phyloP scores from a whole-genome alignment of 1,140 invertebrate species.

The Drosophila truncata region DNA sequence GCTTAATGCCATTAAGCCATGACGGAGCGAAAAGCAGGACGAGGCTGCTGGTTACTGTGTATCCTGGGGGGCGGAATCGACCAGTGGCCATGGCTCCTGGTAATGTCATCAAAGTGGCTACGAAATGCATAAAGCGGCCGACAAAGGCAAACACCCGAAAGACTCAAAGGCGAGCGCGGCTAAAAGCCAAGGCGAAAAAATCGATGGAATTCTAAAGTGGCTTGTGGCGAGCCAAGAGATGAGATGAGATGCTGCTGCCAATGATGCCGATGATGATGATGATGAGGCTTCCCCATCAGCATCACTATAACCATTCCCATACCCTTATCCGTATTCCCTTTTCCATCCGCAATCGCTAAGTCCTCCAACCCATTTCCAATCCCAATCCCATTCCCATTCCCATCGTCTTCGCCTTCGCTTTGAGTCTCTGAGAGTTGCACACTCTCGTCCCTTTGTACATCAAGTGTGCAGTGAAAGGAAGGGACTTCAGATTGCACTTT shows the following conservation, averaged over 20 bases:
- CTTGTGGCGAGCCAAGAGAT: constrained; percentile 44
- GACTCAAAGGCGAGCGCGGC: constrained; percentile 58
- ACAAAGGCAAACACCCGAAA: constrained; percentile 53
- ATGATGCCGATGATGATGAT: constrained; percentile 19
- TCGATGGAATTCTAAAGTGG: constrained; percentile 77
- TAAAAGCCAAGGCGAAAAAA: constrained; percentile 72
- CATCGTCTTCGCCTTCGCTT: constrained; percentile 56
- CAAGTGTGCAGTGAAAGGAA: constrained; percentile 42
- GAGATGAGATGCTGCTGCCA: constrained; percentile 2
- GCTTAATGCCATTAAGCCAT: constrained; percentile 60
- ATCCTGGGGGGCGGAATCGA: not conserved
- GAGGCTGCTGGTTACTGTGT: constrained; percentile 3
- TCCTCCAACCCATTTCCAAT: constrained; percentile 3
- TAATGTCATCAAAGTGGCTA: constrained; percentile 82
- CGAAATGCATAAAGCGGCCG: constrained; percentile 77
- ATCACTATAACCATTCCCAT: constrained; percentile 21
- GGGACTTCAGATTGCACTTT: constrained; percentile 70
- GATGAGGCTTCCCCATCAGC: constrained; percentile 34
- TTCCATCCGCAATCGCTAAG: constrained; percentile 44
- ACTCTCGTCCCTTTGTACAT: constrained; percentile 57
- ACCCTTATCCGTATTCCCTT: constrained; percentile 15
- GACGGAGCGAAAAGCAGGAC: constrained; percentile 34
- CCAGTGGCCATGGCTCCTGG: constrained; percentile 36
- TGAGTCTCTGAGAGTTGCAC: constrained; percentile 61
- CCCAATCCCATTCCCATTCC: constrained; percentile 20